phyloP scores from a whole-genome alignment of 2,888 invertebrate species.

The Phasia obesa region DNA sequence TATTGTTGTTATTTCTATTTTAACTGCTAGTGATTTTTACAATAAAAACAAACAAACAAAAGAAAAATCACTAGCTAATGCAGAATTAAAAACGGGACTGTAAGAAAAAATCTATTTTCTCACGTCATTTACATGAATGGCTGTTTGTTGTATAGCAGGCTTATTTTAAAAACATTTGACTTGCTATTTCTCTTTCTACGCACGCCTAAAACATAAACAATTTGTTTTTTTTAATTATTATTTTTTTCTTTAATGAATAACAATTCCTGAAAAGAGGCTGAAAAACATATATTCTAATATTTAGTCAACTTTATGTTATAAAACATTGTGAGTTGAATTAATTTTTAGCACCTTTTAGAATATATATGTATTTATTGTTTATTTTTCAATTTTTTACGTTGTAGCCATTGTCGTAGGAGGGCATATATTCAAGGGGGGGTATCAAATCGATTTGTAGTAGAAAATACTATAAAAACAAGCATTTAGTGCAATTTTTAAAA shows the following conservation, averaged over 20 bases:
- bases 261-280: neutral
- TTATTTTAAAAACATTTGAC: neutral
- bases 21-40: slow-evolving; percentile 27
- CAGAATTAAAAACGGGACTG: neutral
- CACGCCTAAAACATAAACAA: neutral
- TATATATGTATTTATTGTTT: too few relatives aligned
- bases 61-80: neutral
- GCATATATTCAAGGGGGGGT: too few relatives aligned
- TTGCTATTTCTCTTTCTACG: neutral
- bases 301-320: neutral
- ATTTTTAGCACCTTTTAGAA: too few relatives aligned
- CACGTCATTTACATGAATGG: neutral
- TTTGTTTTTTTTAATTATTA: neutral
- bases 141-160: neutral
- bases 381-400: too few relatives aligned
- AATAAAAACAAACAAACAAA: too few relatives aligned
- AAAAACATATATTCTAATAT: neutral
- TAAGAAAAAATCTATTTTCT: slow-evolving; percentile 6
- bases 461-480: too few relatives aligned
- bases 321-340: too few relatives aligned
- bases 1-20: neutral
- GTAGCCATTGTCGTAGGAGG: too few relatives aligned
- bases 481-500: too few relatives aligned
- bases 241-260: neutral
- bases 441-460: too few relatives aligned